Conservation (phyloP, 92 coral and sea anemone species). For the Ricordea florida region DNA sequence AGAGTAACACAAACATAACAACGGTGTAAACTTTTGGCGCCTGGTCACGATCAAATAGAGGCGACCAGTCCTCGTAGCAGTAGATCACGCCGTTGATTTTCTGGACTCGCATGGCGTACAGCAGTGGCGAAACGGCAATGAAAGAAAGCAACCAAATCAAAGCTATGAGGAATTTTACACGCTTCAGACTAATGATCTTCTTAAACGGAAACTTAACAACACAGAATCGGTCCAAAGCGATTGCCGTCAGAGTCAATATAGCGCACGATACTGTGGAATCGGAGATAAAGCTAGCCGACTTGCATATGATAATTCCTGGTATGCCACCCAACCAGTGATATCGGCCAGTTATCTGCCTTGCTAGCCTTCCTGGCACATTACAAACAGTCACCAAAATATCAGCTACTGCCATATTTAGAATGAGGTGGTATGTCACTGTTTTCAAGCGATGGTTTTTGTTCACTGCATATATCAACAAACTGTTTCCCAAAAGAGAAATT, state of each 20-base stretch:
- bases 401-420: constrained; percentile 78
- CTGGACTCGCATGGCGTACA: constrained; percentile 64
- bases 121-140: constrained; percentile 63
- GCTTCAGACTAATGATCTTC: constrained; percentile 43
- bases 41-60: constrained; percentile 58
- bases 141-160: constrained; percentile 67
- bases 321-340: constrained; percentile 75
- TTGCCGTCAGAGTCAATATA: constrained; percentile 62
- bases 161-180: constrained; percentile 53
- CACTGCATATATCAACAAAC: constrained; percentile 59
- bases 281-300: constrained; percentile 68
- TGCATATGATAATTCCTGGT: constrained; percentile 66
- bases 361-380: constrained; percentile 75
- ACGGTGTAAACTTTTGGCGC: constrained; percentile 71
- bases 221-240: constrained; percentile 68
- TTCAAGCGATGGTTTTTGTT: constrained; percentile 57
- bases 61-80: constrained; percentile 77
- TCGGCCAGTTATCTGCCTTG: constrained; percentile 66
- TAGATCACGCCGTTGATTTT: constrained; percentile 34
- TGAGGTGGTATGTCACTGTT: constrained; percentile 72
- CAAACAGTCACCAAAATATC: constrained; percentile 76
- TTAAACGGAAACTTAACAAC: constrained; percentile 57
- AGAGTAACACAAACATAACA: constrained; percentile 65
- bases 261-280: constrained; percentile 78
- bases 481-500: constrained; percentile 63